Evolutionary conservation across 1,140 invertebrate species (phyloP).

Genomic region (Drosophila kepulauana): DNA sequence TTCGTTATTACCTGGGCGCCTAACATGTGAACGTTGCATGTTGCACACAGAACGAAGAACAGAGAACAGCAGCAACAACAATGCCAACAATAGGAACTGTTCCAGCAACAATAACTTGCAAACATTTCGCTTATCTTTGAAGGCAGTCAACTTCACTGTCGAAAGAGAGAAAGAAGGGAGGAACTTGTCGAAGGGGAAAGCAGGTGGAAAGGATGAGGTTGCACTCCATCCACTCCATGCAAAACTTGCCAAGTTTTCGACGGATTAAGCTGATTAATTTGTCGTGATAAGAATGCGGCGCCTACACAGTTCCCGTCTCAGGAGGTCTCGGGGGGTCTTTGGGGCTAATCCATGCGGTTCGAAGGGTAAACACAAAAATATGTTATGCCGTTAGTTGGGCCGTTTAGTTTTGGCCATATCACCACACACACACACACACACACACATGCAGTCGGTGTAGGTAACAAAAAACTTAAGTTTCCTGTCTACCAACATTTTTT

Average conservation of each 20-base stretch:
- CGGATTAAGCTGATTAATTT: conserved; percentile 83
- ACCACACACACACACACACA: conserved; percentile 26
- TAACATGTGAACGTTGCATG: conserved; percentile 79
- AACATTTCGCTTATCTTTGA: conserved; percentile 71
- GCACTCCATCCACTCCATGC: conserved; percentile 48
- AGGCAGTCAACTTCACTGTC: conserved; percentile 61
- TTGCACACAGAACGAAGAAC: conserved; percentile 47
- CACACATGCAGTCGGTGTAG: conserved; percentile 40
- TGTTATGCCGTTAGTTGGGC: conserved; percentile 71
- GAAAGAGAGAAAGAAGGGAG: not conserved
- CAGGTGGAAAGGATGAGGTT: not conserved
- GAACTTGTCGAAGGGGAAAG: not conserved
- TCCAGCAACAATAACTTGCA: conserved; percentile 56
- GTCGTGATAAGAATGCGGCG: conserved; percentile 75
- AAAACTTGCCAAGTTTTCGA: conserved; percentile 75
- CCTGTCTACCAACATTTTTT: conserved; percentile 78
- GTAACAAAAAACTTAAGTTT: conserved; percentile 82
- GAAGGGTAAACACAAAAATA: conserved; percentile 81
- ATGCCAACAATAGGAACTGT: conserved; percentile 34
- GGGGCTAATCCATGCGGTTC: conserved; percentile 71
- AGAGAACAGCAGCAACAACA: not conserved
- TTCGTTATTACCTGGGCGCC: conserved; percentile 56
- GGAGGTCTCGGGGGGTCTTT: conserved; percentile 18
- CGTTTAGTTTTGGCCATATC: conserved; percentile 48
- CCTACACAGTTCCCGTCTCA: conserved; percentile 31